These are phyloP conservation scores for Melanchra persicariae DNA, from an alignment of 2,888 invertebrate genomes.

Conservation along the genomic window DNA sequence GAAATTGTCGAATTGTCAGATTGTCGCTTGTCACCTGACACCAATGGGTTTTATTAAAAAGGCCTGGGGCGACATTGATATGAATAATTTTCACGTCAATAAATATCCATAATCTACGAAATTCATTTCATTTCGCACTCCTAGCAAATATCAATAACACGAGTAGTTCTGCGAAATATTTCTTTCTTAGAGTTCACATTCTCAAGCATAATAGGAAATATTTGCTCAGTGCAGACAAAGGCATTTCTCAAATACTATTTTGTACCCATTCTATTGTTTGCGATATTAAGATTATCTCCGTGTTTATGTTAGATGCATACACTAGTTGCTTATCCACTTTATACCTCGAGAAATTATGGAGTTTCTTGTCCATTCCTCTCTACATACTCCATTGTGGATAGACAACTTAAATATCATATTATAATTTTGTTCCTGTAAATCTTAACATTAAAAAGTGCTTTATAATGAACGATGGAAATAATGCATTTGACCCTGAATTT, in stretches of 20 bases:
- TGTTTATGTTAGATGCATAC: not conserved
- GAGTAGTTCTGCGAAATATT: not conserved
- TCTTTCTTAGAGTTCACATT: slow-evolving; percentile 4
- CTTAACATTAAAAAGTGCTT: too few species aligned
- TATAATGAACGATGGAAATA: too few species aligned
- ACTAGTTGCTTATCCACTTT: not conserved
- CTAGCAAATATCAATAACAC: not conserved
- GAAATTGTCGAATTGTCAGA: too few species aligned
- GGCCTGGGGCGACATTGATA: too few species aligned
- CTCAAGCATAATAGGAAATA: not conserved
- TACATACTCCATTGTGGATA: too few species aligned
- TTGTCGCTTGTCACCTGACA: too few species aligned
- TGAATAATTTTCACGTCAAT: not conserved
- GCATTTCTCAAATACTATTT: slow-evolving; percentile 21
- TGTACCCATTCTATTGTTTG: slow-evolving; percentile 12
- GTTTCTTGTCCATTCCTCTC: too few species aligned
- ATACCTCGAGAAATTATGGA: too few species aligned
- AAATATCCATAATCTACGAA: not conserved
- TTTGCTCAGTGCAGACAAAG: slow-evolving; percentile 21
- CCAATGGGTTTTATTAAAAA: too few species aligned
- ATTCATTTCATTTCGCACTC: not conserved
- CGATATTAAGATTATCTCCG: slow-evolving; percentile 2
- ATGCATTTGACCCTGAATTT: too few species aligned
- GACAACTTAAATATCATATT: too few species aligned
- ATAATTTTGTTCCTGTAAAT: too few species aligned